Percentiles rank a stretch among this genome's conserved stretches.
These are phyloP conservation scores for Apolygus lucorum DNA, from an alignment of 1,140 invertebrate species.

Conservation along the genomic window DNA sequence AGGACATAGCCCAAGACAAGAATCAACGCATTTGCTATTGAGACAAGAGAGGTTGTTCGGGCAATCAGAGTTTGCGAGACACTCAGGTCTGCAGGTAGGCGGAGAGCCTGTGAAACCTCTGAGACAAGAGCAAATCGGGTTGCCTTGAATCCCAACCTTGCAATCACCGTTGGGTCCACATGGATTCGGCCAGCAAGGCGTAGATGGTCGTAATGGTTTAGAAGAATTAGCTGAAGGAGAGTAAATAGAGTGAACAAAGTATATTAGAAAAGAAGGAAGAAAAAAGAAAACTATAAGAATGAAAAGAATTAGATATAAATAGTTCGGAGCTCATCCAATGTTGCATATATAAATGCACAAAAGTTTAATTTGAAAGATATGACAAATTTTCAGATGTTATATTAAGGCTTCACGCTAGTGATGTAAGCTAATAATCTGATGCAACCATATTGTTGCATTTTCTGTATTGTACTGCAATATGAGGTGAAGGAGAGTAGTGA, in stretches of 20 bases:
- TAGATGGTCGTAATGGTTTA: constrained; percentile 32
- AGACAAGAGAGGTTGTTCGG: constrained; percentile 49
- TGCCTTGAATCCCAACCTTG: constrained; percentile 41
- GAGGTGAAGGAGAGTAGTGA: too few species aligned
- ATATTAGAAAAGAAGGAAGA: neutral
- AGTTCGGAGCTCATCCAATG: too few species aligned
- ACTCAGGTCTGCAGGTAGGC: constrained; percentile 51
- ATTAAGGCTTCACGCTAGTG: too few species aligned
- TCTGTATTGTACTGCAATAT: too few species aligned
- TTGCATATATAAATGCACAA: too few species aligned
- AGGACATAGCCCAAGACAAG: constrained; percentile 53
- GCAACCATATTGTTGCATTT: too few species aligned
- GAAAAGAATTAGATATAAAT: too few species aligned
- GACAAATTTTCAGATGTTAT: too few species aligned
- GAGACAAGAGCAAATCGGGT: constrained; percentile 55
- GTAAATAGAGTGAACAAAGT: too few species aligned
- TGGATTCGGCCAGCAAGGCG: constrained; percentile 52
- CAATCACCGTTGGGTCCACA: constrained; percentile 60
- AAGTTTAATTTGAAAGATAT: too few species aligned
- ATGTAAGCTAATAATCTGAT: too few species aligned
- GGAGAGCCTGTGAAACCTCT: constrained; percentile 50
- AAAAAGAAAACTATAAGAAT: constrained; percentile 3
- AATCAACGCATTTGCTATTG: constrained; percentile 52
- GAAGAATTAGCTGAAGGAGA: constrained; percentile 3
- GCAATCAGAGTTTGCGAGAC: constrained; percentile 53